Evolutionary conservation across 2,888 invertebrate genomes (phyloP).

Genomic region (Morpho deidamia): DNA sequence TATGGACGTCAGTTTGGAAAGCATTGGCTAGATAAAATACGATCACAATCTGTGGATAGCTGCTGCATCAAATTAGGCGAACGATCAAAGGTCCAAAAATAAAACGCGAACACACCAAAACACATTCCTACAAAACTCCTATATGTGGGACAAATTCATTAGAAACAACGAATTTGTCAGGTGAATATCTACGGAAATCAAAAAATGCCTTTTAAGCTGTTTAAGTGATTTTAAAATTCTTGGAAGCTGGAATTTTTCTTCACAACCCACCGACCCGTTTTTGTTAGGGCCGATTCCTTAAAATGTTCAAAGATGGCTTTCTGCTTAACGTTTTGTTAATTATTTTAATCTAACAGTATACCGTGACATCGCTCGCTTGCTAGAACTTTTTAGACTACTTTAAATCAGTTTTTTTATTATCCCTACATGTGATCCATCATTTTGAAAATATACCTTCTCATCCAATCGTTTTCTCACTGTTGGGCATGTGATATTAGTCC

Average conservation of each 20-base stretch:
- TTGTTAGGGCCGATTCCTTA: conserved; percentile 3
- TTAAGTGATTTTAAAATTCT: conserved; percentile 1
- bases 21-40: conserved; percentile 32
- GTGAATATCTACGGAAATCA: conserved; percentile 25
- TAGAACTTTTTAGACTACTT: no score
- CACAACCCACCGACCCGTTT: conserved; percentile 9
- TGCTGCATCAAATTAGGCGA: conserved; percentile 52
- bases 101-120: conserved; percentile 38
- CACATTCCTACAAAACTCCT: conserved; percentile 46
- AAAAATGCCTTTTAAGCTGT: conserved; percentile 5
- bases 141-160: conserved; percentile 60
- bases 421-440: no score
- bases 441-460: no score
- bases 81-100: conserved; percentile 41
- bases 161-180: conserved; percentile 59
- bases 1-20: conserved; percentile 41
- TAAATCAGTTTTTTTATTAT: no score
- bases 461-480: no score
- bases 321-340: conserved; percentile 3
- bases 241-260: conserved; percentile 12
- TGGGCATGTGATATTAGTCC: no score
- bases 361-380: no score
- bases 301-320: conserved; percentile 1
- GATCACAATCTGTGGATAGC: conserved; percentile 50
- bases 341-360: background rate